phyloP scores from a whole-genome alignment of 2,797 vertebrate genomes.

The Psittacula derbiana region DNA sequence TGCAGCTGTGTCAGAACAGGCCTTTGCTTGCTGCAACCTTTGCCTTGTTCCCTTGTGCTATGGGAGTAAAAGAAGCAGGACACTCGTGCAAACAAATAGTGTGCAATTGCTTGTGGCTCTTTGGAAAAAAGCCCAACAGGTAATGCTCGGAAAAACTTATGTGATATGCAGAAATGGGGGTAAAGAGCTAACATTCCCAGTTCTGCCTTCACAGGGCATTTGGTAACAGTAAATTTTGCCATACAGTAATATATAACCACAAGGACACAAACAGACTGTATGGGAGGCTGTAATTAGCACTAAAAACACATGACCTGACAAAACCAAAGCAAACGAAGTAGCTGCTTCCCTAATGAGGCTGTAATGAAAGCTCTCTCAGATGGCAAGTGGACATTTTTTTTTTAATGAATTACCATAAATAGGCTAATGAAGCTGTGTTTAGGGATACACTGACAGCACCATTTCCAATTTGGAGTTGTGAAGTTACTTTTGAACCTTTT shows the following conservation, averaged over 20 bases:
- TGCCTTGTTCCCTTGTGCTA: rapidly evolving
- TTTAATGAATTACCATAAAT: background rate
- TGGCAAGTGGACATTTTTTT: background rate
- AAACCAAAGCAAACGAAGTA: background rate
- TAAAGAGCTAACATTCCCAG: background rate
- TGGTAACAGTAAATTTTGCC: background rate
- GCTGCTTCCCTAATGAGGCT: background rate
- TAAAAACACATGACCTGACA: background rate
- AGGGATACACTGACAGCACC: background rate
- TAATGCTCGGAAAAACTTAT: background rate
- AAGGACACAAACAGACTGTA: background rate
- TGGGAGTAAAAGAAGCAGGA: background rate
- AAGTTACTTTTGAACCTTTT: background rate
- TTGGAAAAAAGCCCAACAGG: rapidly evolving
- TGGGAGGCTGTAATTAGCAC: background rate
- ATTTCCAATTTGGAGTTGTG: background rate
- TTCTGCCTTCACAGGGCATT: background rate
- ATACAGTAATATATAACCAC: background rate
- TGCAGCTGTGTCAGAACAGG: background rate
- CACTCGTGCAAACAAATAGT: background rate
- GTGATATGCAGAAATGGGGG: background rate
- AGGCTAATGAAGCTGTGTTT: background rate
- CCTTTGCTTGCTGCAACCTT: background rate
- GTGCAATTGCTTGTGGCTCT: background rate
- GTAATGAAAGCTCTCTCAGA: background rate